phyloP scores from a whole-genome alignment of 2,888 invertebrate genomes.

The Nemotelus pantherinus region DNA sequence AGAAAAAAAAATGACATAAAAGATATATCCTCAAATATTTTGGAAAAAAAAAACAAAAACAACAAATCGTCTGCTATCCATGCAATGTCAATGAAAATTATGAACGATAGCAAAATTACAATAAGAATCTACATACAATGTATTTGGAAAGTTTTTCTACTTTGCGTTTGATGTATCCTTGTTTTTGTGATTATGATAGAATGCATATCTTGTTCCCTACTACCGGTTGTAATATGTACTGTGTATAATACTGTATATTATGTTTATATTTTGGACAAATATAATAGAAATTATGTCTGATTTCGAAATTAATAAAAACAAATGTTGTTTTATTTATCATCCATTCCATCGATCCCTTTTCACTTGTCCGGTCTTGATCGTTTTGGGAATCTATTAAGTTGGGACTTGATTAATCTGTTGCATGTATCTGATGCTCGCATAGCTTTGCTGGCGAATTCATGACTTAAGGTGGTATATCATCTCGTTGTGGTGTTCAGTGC shows the following conservation, averaged over 20 bases:
- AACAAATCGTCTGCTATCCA: too few species aligned
- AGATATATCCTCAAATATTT: too few species aligned
- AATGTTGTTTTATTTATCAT: conserved; percentile 14
- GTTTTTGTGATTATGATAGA: conserved; percentile 32
- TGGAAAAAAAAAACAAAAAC: too few species aligned
- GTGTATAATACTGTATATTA: conserved; percentile 29
- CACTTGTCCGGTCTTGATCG: too few species aligned
- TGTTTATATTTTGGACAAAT: conserved; percentile 27
- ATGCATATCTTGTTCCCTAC: conserved; percentile 36
- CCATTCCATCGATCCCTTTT: background rate
- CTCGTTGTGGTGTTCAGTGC: too few species aligned
- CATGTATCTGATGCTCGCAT: too few species aligned
- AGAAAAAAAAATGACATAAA: background rate
- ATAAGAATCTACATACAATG: background rate
- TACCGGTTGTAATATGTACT: conserved; percentile 36
- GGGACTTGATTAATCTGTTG: too few species aligned
- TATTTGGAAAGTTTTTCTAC: conserved; percentile 22
- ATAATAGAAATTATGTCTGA: conserved; percentile 32
- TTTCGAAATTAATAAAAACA: conserved; percentile 7
- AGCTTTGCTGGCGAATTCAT: too few species aligned
- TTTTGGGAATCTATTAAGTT: too few species aligned
- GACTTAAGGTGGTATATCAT: too few species aligned
- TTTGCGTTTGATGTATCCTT: conserved; percentile 4
- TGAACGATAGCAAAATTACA: background rate
- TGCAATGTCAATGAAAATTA: background rate